Percentiles rank a stretch among this genome's conserved stretches.
phyloP scores from a whole-genome alignment of 2,113 vertebrate species.

The Odontesthes bonariensis region DNA sequence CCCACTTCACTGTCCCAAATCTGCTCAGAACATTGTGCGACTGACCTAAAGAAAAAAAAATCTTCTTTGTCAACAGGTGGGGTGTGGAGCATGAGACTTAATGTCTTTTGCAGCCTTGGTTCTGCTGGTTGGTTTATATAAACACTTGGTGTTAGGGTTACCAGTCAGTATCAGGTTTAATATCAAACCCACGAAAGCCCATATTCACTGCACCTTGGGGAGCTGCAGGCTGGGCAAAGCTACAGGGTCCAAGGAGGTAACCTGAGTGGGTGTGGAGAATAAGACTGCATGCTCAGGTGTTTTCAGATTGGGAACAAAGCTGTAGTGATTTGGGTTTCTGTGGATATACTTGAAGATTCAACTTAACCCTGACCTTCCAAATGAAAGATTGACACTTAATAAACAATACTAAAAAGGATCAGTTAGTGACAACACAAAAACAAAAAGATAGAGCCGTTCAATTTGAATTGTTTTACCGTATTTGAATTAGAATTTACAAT shows the following conservation, averaged over 20 bases:
- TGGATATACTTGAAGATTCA: too few species aligned
- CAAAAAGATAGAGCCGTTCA: too few species aligned
- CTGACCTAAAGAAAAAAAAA: not conserved
- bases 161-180: slow-evolving; percentile 71
- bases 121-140: slow-evolving; percentile 52
- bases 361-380: too few species aligned
- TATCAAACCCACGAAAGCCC: slow-evolving; percentile 56
- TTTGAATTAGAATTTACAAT: too few species aligned
- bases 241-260: slow-evolving; percentile 37
- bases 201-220: slow-evolving; percentile 51
- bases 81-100: slow-evolving; percentile 11
- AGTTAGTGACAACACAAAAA: too few species aligned
- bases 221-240: too few species aligned
- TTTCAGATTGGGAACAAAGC: not conserved
- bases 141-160: slow-evolving; percentile 43
- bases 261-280: slow-evolving; percentile 72
- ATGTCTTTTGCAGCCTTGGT: slow-evolving; percentile 55
- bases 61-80: slow-evolving; percentile 29
- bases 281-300: slow-evolving; percentile 45
- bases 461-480: too few species aligned
- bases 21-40: not conserved
- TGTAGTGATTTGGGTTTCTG: too few species aligned
- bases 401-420: too few species aligned
- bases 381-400: too few species aligned
- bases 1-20: not conserved